These are phyloP conservation scores for Mythimna lalbum DNA, from an alignment of 2,888 invertebrate species.

Conservation along the genomic window DNA sequence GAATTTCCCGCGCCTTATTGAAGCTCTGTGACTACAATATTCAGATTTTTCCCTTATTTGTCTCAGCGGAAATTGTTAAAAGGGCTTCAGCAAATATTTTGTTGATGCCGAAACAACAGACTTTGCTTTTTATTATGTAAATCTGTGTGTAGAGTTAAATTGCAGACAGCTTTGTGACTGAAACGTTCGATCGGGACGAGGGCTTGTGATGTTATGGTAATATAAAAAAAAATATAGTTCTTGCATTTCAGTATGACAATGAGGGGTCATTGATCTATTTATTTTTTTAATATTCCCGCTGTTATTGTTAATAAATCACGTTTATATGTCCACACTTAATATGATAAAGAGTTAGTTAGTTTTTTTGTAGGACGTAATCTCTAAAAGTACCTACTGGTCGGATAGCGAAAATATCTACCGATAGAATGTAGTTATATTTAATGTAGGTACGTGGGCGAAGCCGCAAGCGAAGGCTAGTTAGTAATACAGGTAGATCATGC, in stretches of 20 bases:
- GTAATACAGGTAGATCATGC: no score
- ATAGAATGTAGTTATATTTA: no score
- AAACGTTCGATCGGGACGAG: constrained; percentile 21
- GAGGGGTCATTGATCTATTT: not conserved
- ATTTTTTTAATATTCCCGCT: no score
- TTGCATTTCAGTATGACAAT: not conserved
- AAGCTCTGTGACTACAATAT: constrained; percentile 44
- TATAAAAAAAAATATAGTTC: not conserved
- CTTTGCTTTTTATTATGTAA: constrained; percentile 66
- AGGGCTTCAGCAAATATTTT: constrained; percentile 76
- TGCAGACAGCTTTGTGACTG: constrained; percentile 46
- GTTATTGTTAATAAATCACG: no score
- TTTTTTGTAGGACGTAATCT: no score
- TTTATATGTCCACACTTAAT: no score
- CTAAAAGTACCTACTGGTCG: no score
- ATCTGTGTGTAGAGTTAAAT: constrained; percentile 55
- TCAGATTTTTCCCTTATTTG: constrained; percentile 51
- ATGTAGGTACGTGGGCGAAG: no score
- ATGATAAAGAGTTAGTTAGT: no score
- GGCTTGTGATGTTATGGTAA: constrained; percentile 15
- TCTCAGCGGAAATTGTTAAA: constrained; percentile 73
- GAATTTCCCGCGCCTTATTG: constrained; percentile 34
- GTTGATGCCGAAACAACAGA: constrained; percentile 71
- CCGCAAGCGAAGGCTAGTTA: no score
- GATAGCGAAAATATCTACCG: no score